phyloP scores from a whole-genome alignment of 2,113 vertebrate species.

The Lipotes vexillifer region DNA sequence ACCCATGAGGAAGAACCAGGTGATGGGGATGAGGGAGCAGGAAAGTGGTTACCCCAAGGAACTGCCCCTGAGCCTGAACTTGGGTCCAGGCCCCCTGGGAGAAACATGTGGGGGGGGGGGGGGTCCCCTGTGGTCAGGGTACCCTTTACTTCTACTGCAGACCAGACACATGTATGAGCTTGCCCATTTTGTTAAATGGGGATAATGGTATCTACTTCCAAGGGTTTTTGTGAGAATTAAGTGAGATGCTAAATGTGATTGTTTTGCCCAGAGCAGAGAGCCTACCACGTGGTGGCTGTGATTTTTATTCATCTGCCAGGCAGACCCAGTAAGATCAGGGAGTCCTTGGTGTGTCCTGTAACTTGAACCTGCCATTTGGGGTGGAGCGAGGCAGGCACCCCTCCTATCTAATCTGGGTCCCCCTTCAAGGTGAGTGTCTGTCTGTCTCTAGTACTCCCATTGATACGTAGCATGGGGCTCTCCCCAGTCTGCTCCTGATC shows the following conservation, averaged over 20 bases:
- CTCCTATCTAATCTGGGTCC: background rate
- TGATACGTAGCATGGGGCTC: fast-evolving
- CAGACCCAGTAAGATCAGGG: background rate
- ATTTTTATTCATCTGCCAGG: background rate
- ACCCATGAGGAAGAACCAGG: background rate
- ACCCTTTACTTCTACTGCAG: background rate
- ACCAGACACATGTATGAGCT: background rate
- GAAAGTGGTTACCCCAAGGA: background rate
- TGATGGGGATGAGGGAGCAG: background rate
- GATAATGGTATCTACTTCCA: background rate
- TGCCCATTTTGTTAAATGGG: background rate
- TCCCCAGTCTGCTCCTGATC: background rate
- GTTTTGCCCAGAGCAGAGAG: background rate
- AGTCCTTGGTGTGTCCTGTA: background rate
- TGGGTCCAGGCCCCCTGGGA: background rate
- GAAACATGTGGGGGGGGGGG: background rate
- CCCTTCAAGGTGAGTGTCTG: background rate
- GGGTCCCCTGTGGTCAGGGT: background rate
- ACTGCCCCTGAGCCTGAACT: background rate
- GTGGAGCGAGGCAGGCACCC: background rate
- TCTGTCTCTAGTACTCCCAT: background rate
- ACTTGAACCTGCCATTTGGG: background rate
- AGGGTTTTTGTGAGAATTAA: background rate
- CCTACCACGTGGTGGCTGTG: background rate
- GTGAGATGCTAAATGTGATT: background rate